Conservation (phyloP, 2,113 vertebrate species). For the Drymodes brunneopygia region DNA sequence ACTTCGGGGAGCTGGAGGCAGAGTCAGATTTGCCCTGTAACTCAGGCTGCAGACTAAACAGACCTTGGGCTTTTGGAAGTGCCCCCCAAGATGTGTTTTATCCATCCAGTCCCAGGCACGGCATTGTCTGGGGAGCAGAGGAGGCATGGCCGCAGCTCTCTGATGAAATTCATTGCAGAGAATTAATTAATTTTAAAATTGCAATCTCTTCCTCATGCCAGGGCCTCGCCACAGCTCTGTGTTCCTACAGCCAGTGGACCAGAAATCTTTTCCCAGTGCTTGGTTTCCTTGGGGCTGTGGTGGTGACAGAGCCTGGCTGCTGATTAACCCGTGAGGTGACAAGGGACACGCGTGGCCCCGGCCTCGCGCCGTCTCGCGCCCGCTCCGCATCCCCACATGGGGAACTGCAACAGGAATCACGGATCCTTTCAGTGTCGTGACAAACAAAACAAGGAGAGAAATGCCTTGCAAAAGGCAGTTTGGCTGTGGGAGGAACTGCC, state of each 20-base stretch:
- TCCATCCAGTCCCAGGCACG: neutral
- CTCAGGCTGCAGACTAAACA: neutral
- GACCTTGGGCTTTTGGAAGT: neutral
- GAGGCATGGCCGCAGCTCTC: neutral
- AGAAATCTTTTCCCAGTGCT: neutral
- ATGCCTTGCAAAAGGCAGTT: neutral
- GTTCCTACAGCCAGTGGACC: neutral
- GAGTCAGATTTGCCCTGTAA: neutral
- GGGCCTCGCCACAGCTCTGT: neutral
- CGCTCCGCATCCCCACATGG: accelerated
- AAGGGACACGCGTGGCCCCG: neutral
- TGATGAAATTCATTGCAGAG: accelerated
- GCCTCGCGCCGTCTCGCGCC: neutral
- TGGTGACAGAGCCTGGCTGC: neutral
- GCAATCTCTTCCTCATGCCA: neutral
- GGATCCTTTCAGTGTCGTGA: accelerated
- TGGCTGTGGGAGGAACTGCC: neutral
- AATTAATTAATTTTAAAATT: neutral
- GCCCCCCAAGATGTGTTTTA: neutral
- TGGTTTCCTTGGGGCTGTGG: neutral
- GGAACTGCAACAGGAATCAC: neutral
- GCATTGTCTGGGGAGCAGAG: neutral
- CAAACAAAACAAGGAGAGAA: neutral
- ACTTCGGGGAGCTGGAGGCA: neutral
- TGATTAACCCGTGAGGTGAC: neutral